Base-by-base conservation (phyloP, 2,113 vertebrate genomes). In the Phoenicopterus ruber region DNA sequence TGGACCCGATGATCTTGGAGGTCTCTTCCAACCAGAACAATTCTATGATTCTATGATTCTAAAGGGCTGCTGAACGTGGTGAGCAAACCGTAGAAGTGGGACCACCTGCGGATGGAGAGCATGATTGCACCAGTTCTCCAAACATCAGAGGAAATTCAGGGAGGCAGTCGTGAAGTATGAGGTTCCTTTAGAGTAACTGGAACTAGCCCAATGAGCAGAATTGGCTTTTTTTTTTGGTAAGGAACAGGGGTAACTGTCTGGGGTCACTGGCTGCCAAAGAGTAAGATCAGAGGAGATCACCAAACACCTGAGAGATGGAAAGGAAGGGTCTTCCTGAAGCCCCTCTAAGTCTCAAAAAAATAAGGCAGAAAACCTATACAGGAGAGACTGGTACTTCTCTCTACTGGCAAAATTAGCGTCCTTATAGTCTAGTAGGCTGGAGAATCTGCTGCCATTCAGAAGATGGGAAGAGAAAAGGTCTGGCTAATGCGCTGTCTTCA, bases 171-270 rank as follows among this genome's bases (percentile, higher is more conserved):
- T 40, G 26, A 86, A 69, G 10, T 47, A 32, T 13, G n/a, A 61
- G 4, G 5, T 36, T 87, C 19, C 13, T 83, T 80, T 72, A 50
- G 74, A 86, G 12, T n/a, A 58, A 32, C 24, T 58, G 16, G 13
- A 32, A 40, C 28, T 34, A 32, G 24, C 36, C 13, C 32, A 62
- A 7, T 17, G 16, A 46, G 13, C 5, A 42, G 57, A 79, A 82
- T 2, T n/a, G 26, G 4, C 2, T 66, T 34, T 34, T n/a, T 7
- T 15, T 10, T 31, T 18, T 19, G 3, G 3, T 42, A 62, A 78
- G 8, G 8, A 55, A 32, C 0, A 0, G 6, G 20, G 11, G 18
- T 16, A 47, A 11, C 13, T 20, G 7, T n/a, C 14, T 61, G 40
- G 20, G 11, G 7, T 49, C 47, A 79, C 26, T 49, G 57, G 15